Base-by-base conservation (phyloP, 1,140 invertebrate genomes). In the Melitaea cinxia region DNA sequence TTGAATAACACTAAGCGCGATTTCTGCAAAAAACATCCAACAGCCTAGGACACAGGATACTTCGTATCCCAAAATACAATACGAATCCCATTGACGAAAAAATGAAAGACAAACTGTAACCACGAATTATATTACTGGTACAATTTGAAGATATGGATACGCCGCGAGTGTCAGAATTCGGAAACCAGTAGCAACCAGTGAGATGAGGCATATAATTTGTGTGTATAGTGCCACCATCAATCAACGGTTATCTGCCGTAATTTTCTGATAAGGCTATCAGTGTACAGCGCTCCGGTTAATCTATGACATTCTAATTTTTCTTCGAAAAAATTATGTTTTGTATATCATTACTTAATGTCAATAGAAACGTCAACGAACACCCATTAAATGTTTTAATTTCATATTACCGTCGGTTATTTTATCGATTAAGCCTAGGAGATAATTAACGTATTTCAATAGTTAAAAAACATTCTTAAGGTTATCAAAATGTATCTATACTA, bases 241-340 rank as follows among this genome's bases (percentile, higher is more conserved):
- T 72, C 69, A 74, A 26, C 45, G 42, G 45, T 56, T 73, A 78
- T 78, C 76, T 24, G 42, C 62, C 30, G 65, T 74, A 74, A 74
- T 74, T 71, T 74, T 35, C 26, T 74, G 72, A 74, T 74, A 74
- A 65, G 53, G 15, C 23, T 70, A 66, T 68, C 68, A 68, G 37
- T 60, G 17, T 47, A 23, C 10, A 19, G 39, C 42, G 49, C 33
- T 39, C 33, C 50, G 19, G 19, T 30, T 37, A 26, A 26, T 19
- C 14, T 24, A 37, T 57, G 23, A 49, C 45, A 12, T n/a, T n/a
- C n/a, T n/a, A n/a, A 1, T 47, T 23, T 47, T 47, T 47, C 23
- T 47, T 47, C 42, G 15, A 47, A 47, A 47, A 23, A 47, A 4
- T 47, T 6, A 47, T 47, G 42, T 47, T 47, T 47, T 47, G 19